Conservation (phyloP, 2,113 vertebrate species). For the Rafetus swinhoei region DNA sequence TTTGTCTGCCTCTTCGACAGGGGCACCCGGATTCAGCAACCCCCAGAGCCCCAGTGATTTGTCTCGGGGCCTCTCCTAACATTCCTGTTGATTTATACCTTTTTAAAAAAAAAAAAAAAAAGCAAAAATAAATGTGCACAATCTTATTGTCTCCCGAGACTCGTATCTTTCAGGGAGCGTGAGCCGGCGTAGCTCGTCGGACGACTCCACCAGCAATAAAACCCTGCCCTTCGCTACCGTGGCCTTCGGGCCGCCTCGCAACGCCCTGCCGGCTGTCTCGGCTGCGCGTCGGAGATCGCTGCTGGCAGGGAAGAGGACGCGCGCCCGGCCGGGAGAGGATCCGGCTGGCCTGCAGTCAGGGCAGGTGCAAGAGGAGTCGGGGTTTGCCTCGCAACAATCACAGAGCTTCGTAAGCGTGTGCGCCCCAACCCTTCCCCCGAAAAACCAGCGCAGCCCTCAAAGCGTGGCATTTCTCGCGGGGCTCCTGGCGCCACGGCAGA, state of each 20-base stretch:
- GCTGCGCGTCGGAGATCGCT: not conserved
- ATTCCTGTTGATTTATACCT: conserved; percentile 40
- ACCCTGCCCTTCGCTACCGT: not conserved
- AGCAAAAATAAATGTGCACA: not conserved
- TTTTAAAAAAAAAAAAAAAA: conserved; percentile 17
- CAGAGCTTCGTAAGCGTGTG: not conserved
- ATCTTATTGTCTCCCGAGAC: not conserved
- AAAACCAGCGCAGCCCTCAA: not conserved
- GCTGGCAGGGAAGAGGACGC: not conserved
- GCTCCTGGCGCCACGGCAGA: not conserved
- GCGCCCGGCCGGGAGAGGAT: not conserved
- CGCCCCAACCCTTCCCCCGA: not conserved
- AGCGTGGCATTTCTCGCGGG: not conserved
- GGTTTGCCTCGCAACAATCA: not conserved
- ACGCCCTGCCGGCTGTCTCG: not conserved
- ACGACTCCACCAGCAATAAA: not conserved
- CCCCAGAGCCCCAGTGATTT: not conserved
- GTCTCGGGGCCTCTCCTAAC: rapidly evolving
- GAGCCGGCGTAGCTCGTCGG: not conserved
- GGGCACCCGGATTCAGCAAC: not conserved
- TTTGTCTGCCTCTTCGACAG: not conserved
- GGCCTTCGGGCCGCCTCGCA: not conserved
- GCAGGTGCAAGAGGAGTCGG: not conserved
- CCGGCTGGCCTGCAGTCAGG: too few relatives aligned
- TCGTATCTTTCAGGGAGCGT: not conserved